phyloP scores from a whole-genome alignment of 2,888 invertebrate genomes.

The Panzeria rudis region DNA sequence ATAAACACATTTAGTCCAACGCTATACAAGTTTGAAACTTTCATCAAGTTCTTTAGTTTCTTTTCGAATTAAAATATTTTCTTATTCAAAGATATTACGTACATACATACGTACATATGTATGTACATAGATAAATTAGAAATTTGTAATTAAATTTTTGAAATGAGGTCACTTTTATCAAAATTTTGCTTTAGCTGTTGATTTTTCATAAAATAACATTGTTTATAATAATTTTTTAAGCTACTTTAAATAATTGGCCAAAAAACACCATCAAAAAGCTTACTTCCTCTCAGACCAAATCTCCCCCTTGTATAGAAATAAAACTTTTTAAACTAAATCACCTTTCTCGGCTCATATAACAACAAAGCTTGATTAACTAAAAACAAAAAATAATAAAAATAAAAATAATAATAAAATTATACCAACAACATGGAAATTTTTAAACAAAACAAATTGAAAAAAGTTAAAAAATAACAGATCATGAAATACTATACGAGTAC shows the following conservation, averaged over 20 bases:
- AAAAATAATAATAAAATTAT: neutral
- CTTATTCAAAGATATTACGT: neutral
- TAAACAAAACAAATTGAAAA: conserved; percentile 39
- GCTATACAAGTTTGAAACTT: too few relatives aligned
- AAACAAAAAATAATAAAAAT: conserved; percentile 28
- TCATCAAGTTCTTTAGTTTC: too few relatives aligned
- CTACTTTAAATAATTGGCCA: conserved; percentile 58
- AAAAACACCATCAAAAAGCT: conserved; percentile 17
- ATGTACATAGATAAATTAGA: neutral
- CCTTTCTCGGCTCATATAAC: conserved; percentile 61
- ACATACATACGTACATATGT: neutral
- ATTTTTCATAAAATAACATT: conserved; percentile 5
- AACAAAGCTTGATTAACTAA: conserved; percentile 44
- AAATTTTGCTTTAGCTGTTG: neutral
- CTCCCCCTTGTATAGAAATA: conserved; percentile 10
- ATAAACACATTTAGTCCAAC: too few relatives aligned
- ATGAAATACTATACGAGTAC: conserved; percentile 25
- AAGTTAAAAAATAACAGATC: conserved; percentile 58
- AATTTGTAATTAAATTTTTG: neutral
- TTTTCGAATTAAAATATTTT: too few relatives aligned
- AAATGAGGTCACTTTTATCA: conserved; percentile 37
- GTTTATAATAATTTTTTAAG: conserved; percentile 1
- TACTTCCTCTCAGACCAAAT: conserved; percentile 49
- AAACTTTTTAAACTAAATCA: conserved; percentile 37
- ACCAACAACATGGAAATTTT: conserved; percentile 21